Conservation (phyloP, 1,140 invertebrate species). For the Battus philenor region DNA sequence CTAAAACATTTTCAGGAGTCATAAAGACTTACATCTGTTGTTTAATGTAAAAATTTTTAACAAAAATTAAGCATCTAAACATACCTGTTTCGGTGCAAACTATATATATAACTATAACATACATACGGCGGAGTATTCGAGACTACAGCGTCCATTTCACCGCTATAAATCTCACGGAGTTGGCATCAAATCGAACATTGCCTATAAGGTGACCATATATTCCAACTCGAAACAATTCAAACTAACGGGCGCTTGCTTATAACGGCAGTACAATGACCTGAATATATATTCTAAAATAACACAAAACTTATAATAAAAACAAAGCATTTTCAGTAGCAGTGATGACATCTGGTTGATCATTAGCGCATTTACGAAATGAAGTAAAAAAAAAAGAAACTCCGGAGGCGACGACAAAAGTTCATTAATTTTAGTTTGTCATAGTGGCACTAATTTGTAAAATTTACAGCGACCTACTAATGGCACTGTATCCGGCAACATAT, state of each 20-base stretch:
- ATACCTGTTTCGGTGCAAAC: no score
- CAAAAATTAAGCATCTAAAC: no score
- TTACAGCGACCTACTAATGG: constrained; percentile 58
- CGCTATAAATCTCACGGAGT: constrained; percentile 12
- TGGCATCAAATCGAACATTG: constrained; percentile 14
- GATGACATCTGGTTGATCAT: constrained; percentile 58
- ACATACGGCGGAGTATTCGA: no score
- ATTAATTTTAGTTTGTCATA: constrained; percentile 71
- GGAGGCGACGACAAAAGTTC: constrained; percentile 35
- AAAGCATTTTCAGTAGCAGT: constrained; percentile 32
- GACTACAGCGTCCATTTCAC: constrained; percentile 10
- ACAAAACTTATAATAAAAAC: constrained; percentile 36
- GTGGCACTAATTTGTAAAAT: constrained; percentile 65
- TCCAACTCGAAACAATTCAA: constrained; percentile 10
- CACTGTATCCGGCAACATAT: constrained; percentile 59
- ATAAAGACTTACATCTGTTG: no score
- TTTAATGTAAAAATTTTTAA: no score
- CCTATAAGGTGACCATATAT: constrained; percentile 15
- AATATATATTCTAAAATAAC: constrained; percentile 17
- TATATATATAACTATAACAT: no score
- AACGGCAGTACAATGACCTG: constrained; percentile 26
- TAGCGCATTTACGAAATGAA: constrained; percentile 35
- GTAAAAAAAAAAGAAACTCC: constrained; percentile 41
- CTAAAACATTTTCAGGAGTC: no score
- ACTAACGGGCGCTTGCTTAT: constrained; percentile 1